Evolutionary conservation across 2,113 vertebrate species (phyloP).

Genomic region (Nansenia antarctica): DNA sequence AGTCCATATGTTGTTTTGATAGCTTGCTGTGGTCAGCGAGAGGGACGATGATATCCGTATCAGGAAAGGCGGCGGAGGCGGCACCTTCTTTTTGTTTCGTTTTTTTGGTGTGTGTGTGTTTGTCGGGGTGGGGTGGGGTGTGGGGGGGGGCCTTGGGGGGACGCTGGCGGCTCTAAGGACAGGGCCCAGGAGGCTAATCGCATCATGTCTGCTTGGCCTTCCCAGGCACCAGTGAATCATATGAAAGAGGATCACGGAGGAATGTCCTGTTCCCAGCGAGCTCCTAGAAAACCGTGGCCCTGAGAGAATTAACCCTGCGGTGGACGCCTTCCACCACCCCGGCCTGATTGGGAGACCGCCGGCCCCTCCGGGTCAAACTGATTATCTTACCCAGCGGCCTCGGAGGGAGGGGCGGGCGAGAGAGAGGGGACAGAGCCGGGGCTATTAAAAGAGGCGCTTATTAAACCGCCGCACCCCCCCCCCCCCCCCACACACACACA

Average conservation of each 20-base stretch:
- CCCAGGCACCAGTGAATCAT: conserved; percentile 75
- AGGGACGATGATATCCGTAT: background rate
- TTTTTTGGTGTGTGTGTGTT: conserved; percentile 11
- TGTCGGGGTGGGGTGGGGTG: conserved; percentile 45
- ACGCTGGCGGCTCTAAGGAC: conserved; percentile 50
- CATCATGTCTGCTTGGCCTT: conserved; percentile 75
- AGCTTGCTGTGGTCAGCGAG: no score
- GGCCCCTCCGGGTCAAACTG: conserved; percentile 77
- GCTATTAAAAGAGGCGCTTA: background rate
- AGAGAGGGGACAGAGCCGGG: background rate
- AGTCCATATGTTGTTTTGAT: no score
- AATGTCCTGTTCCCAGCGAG: conserved; percentile 82
- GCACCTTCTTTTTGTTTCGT: background rate
- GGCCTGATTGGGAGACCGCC: conserved; percentile 61
- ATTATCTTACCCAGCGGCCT: conserved; percentile 69
- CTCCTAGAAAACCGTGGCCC: conserved; percentile 75
- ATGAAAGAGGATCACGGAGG: conserved; percentile 82
- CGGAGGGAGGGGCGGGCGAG: conserved; percentile 42
- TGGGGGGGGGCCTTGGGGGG: conserved; percentile 48
- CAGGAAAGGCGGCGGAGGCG: no score
- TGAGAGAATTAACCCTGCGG: conserved; percentile 84
- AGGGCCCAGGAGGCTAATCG: conserved; percentile 71
- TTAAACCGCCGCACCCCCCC: background rate
- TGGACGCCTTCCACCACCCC: conserved; percentile 77
- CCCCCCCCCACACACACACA: no score